Evolutionary conservation across 2,113 vertebrate genomes (phyloP).

Genomic region (Stegastes partitus): DNA sequence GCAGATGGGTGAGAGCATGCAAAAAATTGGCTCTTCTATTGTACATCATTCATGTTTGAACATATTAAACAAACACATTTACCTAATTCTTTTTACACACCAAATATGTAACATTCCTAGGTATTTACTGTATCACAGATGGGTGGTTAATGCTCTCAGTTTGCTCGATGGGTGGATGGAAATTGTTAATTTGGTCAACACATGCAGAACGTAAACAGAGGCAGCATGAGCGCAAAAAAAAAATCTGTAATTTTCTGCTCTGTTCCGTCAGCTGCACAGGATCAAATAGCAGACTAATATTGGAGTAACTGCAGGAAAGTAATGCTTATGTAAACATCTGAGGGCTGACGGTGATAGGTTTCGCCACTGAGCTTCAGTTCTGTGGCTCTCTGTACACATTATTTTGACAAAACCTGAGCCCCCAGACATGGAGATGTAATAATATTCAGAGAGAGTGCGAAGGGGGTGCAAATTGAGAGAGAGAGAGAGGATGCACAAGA

Average conservation of each 20-base stretch:
- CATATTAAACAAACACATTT: not conserved
- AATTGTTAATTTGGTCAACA: too few species aligned
- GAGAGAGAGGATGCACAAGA: not conserved
- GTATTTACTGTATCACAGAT: not conserved
- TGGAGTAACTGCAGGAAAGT: constrained; percentile 5
- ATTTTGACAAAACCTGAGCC: constrained; percentile 44
- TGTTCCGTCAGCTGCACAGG: not conserved
- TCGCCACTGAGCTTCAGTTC: not conserved
- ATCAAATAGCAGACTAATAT: constrained; percentile 16
- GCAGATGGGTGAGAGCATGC: not conserved
- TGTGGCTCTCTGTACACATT: constrained; percentile 28
- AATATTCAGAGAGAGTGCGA: constrained; percentile 10
- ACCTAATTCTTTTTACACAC: not conserved
- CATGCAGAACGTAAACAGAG: too few species aligned
- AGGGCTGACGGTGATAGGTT: constrained; percentile 1
- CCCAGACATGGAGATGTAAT: constrained; percentile 21
- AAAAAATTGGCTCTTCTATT: not conserved
- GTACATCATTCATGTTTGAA: constrained; percentile 9
- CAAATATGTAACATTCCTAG: not conserved
- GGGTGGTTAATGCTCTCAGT: too few species aligned
- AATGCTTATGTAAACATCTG: constrained; percentile 37
- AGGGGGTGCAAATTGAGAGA: constrained; percentile 33
- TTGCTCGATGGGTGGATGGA: too few species aligned
- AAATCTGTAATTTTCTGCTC: not conserved
- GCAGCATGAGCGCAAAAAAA: too few species aligned